Conservation (phyloP, 2,113 vertebrate genomes). For the Spizaetus ornatus region DNA sequence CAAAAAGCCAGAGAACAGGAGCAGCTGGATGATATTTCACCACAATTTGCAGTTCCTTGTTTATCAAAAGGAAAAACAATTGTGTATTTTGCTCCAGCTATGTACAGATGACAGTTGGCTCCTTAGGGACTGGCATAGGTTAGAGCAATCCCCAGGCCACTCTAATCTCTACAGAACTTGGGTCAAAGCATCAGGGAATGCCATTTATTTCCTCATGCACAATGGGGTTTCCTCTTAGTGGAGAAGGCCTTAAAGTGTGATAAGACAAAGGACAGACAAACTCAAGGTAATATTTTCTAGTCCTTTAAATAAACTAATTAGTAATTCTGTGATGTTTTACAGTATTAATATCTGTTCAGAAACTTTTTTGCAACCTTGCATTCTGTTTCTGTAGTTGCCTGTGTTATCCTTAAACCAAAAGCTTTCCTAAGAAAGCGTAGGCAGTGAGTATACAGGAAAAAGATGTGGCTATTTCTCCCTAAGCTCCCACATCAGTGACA, state of each 20-base stretch:
- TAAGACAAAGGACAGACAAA: background rate
- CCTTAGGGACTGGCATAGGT: background rate
- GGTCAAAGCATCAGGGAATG: background rate
- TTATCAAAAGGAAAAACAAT: background rate
- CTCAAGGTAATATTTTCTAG: background rate
- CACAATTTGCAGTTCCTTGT: background rate
- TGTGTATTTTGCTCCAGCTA: background rate
- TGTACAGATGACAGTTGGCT: background rate
- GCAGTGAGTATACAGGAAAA: background rate
- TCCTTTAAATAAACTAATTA: background rate
- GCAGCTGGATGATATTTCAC: background rate
- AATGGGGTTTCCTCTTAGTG: fast-evolving
- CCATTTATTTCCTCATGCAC: background rate
- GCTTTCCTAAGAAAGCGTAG: background rate
- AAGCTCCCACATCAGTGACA: background rate
- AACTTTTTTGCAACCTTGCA: background rate
- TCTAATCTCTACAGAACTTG: background rate
- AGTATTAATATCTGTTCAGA: background rate
- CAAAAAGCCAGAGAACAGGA: background rate
- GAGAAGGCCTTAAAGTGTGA: background rate
- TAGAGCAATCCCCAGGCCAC: background rate
- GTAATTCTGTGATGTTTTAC: background rate
- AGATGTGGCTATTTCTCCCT: background rate
- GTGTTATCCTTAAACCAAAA: background rate
- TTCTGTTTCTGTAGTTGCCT: background rate